Evolutionary conservation across 2,113 vertebrate genomes (phyloP).

Genomic region (Cebidichthys violaceus): DNA sequence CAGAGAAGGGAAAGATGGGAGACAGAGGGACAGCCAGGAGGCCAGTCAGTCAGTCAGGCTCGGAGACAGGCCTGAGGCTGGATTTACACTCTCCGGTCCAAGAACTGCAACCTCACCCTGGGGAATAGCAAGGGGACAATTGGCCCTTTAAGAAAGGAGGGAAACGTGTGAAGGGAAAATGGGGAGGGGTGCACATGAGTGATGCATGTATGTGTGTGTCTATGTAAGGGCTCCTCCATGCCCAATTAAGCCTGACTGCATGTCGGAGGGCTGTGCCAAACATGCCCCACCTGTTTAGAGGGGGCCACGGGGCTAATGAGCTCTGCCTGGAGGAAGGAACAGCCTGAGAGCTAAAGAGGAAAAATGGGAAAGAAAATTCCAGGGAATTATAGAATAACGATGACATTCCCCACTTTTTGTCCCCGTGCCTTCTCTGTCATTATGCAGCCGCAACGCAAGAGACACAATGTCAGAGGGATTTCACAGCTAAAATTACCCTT

Average conservation of each 20-base stretch:
- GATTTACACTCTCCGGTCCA: conserved; percentile 51
- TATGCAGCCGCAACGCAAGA: conserved; percentile 40
- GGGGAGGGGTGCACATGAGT: conserved; percentile 39
- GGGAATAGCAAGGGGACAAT: conserved; percentile 70
- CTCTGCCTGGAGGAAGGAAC: conserved; percentile 63
- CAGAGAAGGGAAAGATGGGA: background rate
- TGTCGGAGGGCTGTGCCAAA: conserved; percentile 82
- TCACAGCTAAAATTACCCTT: conserved; percentile 59
- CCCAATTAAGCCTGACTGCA: conserved; percentile 82
- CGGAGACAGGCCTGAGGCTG: conserved; percentile 63
- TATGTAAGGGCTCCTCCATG: conserved; percentile 70
- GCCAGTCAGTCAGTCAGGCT: conserved; percentile 30
- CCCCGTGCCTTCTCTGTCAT: conserved; percentile 50
- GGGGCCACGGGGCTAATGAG: conserved; percentile 83
- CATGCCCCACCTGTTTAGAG: conserved; percentile 81
- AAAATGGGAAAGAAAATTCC: conserved; percentile 60
- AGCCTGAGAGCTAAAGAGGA: conserved; percentile 13
- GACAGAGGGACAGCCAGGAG: background rate
- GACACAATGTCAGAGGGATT: conserved; percentile 51
- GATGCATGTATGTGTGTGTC: conserved; percentile 49
- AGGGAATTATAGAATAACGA: conserved; percentile 61
- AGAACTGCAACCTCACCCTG: conserved; percentile 58
- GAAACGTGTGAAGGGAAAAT: conserved; percentile 53
- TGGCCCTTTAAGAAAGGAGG: conserved; percentile 64
- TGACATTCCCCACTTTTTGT: conserved; percentile 63